Percentiles rank a stretch among this genome's conserved stretches.
These are phyloP conservation scores for Xenops minutus DNA, from an alignment of 2,797 vertebrate species.

Conservation along the genomic window DNA sequence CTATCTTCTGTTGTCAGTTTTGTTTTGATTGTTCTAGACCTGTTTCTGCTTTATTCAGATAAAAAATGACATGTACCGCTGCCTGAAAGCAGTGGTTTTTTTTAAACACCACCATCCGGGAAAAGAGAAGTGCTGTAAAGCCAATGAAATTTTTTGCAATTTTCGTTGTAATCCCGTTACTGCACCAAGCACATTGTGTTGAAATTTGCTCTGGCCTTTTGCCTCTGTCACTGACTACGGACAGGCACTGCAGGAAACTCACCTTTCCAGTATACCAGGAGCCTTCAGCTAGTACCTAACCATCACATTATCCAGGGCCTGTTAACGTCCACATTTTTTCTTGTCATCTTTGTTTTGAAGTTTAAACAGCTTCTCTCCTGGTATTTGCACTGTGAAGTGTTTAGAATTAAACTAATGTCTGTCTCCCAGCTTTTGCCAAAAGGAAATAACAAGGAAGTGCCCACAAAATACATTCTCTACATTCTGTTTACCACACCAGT, in stretches of 20 bases:
- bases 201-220: neutral
- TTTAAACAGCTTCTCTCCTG: neutral
- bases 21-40: neutral
- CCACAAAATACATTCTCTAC: neutral
- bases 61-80: neutral
- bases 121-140: neutral
- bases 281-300: neutral
- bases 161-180: neutral
- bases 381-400: neutral
- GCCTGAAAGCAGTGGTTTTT: neutral
- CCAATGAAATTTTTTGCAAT: rapidly evolving
- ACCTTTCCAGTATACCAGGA: neutral
- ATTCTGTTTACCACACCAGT: neutral
- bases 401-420: neutral
- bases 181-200: neutral
- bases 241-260: neutral
- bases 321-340: neutral
- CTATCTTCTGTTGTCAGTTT: neutral
- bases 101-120: neutral
- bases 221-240: neutral
- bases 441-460: neutral
- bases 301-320: neutral
- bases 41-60: neutral
- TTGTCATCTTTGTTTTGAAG: neutral
- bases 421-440: neutral